Evolutionary conservation across 2,113 vertebrate species (phyloP).

Genomic region (Meriones unguiculatus): DNA sequence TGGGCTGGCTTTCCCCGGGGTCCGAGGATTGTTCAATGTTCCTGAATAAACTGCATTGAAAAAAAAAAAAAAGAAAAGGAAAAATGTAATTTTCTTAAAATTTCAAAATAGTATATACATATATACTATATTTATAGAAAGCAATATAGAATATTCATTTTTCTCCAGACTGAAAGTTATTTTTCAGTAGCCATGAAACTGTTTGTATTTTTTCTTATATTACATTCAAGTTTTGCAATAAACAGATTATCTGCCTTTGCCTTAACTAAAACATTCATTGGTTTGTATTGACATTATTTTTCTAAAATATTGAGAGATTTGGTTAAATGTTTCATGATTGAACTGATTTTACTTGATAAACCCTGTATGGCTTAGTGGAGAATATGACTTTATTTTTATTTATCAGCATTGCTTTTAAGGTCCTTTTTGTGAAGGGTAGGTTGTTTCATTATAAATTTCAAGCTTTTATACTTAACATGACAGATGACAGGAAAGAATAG

Average conservation of each 20-base stretch:
- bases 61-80: not conserved
- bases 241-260: not conserved
- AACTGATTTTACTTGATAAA: not conserved
- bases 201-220: not conserved
- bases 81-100: not conserved
- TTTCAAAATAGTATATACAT: not conserved
- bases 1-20: too few species aligned
- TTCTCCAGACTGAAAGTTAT: not conserved
- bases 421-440: too few species aligned
- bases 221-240: not conserved
- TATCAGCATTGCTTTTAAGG: not conserved
- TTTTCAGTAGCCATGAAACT: not conserved
- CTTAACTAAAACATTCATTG: not conserved
- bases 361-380: not conserved
- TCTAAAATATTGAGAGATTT: not conserved
- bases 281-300: not conserved
- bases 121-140: not conserved
- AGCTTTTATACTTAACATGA: constrained; percentile 36
- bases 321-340: not conserved
- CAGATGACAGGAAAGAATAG: constrained; percentile 9
- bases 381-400: not conserved
- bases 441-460: constrained; percentile 28
- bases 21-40: too few species aligned
- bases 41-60: too few species aligned
- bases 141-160: not conserved